phyloP scores from a whole-genome alignment of 1,140 invertebrate genomes.

The Phocides pigmalion region DNA sequence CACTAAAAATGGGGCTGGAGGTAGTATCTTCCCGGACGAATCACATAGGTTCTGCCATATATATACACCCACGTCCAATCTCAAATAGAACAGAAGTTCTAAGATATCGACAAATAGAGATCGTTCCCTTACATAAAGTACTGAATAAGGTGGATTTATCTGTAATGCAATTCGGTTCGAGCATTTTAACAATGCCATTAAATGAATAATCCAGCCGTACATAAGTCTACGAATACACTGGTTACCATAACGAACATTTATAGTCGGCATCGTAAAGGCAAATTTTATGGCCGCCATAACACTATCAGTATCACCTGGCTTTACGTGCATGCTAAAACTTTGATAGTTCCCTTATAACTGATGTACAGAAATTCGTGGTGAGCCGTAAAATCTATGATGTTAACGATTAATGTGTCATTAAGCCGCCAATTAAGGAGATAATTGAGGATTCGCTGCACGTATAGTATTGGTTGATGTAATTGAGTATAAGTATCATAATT shows the following conservation, averaged over 20 bases:
- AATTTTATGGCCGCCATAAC: conserved; percentile 48
- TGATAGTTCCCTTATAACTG: conserved; percentile 43
- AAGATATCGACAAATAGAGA: too few relatives aligned
- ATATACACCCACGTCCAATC: too few relatives aligned
- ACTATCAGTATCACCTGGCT: conserved; percentile 49
- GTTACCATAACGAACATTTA: conserved; percentile 35
- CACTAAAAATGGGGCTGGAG: too few relatives aligned
- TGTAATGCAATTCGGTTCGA: conserved; percentile 15
- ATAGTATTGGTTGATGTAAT: background rate
- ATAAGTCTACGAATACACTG: conserved; percentile 34
- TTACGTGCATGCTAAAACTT: conserved; percentile 48
- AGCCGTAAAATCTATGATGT: conserved; percentile 29
- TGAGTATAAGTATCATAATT: too few relatives aligned
- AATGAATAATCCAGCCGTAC: conserved; percentile 29
- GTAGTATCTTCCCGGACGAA: too few relatives aligned
- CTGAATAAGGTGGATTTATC: conserved; percentile 11
- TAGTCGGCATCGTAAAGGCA: conserved; percentile 44
- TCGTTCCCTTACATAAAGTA: too few relatives aligned
- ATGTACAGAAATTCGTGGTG: conserved; percentile 25
- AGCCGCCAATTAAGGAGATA: conserved; percentile 21
- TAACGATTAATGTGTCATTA: conserved; percentile 28
- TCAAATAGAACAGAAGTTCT: too few relatives aligned
- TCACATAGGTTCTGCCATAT: too few relatives aligned
- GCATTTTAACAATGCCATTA: conserved; percentile 26
- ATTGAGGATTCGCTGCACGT: conserved; percentile 1